Base-by-base conservation (phyloP, 2,113 vertebrate species). In the Cochlearius cochlearius region DNA sequence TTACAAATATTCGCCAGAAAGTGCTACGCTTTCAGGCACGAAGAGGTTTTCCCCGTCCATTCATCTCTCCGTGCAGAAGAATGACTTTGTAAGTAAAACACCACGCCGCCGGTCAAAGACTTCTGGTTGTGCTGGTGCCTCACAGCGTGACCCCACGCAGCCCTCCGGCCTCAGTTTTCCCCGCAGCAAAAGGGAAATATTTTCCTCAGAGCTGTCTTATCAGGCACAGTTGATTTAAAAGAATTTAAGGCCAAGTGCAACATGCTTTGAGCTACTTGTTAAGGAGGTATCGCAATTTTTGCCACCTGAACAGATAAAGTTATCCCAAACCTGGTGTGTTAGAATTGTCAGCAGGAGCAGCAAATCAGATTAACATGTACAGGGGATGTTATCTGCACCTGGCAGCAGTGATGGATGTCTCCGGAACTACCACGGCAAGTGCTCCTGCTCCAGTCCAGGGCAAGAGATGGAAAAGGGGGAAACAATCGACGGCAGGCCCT, bases 81-180 rank as follows among this genome's bases (percentile, higher is more conserved):
- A 52, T 1, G n/a, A 56, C 25, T 41, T 5, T 9, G 26, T 5
- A 15, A 66, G 56, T 36, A 38, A 63, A 91, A 12, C 64, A 27
- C 16, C 50, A 5, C 16, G 0, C 43, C 15, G 39, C 21, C 7
- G 7, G 52, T 38, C 59, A 38, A n/a, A 75, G 52, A 2, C 59
- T 73, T 53, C 63, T 43, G 68, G 27, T 25, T 29, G 59, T 67
- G 71, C 38, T 29, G 3, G 43, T 26, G 53, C 59, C 71, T 62
- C 58, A 2, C 43, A 11, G 63, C 0, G 0, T 3, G 53, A 14
- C 82, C 38, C 39, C 56, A 2, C 3, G 2, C 58, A 91, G 47
- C 72, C 36, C 60, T 63, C 39, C 4, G 3, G 60, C n/a, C 85
- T n/a, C 39, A 1, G 11, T 15, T 83, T 74, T 92, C 79, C 82